phyloP scores from a whole-genome alignment of 2,797 vertebrate genomes.

The Denticeps clupeoides region DNA sequence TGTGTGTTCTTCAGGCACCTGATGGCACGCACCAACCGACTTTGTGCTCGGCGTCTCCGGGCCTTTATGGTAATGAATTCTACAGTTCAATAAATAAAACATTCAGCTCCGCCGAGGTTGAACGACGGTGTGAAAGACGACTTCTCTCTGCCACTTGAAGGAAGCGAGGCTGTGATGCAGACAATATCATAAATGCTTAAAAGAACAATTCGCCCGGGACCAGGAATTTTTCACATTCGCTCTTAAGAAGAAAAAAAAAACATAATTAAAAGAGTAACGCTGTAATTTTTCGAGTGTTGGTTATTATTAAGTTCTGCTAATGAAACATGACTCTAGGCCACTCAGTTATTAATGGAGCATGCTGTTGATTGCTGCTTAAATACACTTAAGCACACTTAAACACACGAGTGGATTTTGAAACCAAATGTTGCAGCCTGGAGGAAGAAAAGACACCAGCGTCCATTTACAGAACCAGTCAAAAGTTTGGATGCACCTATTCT shows the following conservation, averaged over 20 bases:
- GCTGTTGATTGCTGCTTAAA: constrained; percentile 58
- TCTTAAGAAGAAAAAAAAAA: constrained; percentile 45
- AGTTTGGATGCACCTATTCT: too few relatives aligned
- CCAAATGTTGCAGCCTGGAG: too few relatives aligned
- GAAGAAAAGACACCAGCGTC: too few relatives aligned
- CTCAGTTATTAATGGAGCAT: constrained; percentile 68
- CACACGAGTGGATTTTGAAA: too few relatives aligned
- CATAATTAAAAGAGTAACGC: constrained; percentile 70
- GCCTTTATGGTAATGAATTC: constrained; percentile 70
- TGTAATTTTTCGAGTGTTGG: constrained; percentile 63
- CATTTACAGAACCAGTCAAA: too few relatives aligned
- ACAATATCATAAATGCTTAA: constrained; percentile 56
- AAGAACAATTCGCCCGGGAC: constrained; percentile 66
- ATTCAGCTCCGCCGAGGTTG: constrained; percentile 52
- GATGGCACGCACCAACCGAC: constrained; percentile 14
- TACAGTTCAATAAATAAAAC: constrained; percentile 69
- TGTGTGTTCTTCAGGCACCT: constrained; percentile 21
- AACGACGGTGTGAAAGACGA: constrained; percentile 15
- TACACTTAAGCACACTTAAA: constrained; percentile 35
- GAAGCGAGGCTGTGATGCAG: constrained; percentile 36
- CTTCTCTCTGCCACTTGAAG: constrained; percentile 46
- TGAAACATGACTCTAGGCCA: constrained; percentile 69
- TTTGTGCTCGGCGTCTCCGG: constrained; percentile 57
- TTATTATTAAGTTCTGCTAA: constrained; percentile 65
- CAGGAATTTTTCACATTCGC: constrained; percentile 40